Percentiles rank a stretch among this genome's conserved stretches.
Evolutionary conservation across 2,797 vertebrate genomes (phyloP).

Genomic region (Cirrhinus molitorella): DNA sequence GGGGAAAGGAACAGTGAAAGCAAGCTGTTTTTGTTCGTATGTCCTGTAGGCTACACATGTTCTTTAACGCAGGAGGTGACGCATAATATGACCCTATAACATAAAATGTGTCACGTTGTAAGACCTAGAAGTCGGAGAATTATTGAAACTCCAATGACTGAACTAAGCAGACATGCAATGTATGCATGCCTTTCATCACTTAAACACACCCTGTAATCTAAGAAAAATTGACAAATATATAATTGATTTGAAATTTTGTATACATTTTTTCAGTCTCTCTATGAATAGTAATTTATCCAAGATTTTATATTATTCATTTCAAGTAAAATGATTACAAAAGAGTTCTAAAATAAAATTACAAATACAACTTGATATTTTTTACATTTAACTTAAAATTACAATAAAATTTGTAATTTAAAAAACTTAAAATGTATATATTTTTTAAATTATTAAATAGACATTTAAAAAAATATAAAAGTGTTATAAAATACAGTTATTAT

Average conservation of each 20-base stretch:
- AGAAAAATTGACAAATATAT: background rate
- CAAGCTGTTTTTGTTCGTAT: background rate
- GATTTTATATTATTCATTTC: too few relatives aligned
- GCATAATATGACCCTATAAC: background rate
- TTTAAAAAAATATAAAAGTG: too few relatives aligned
- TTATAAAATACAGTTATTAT: too few relatives aligned
- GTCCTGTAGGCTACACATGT: constrained; percentile 9
- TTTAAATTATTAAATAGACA: too few relatives aligned
- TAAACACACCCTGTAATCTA: background rate
- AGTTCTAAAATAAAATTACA: too few relatives aligned
- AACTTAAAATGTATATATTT: too few relatives aligned
- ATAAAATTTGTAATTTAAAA: too few relatives aligned
- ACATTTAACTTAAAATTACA: too few relatives aligned
- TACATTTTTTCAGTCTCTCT: background rate
- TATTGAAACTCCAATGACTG: background rate
- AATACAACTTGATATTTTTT: too few relatives aligned
- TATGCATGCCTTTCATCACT: background rate
- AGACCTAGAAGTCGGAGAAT: background rate
- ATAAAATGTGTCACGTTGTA: background rate
- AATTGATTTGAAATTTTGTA: background rate
- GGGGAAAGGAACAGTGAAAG: background rate
- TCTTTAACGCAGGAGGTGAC: background rate
- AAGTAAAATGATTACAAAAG: too few relatives aligned
- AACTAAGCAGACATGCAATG: background rate
- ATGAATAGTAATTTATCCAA: too few relatives aligned